These are phyloP conservation scores for Luscinia luscinia DNA, from an alignment of 2,797 vertebrate genomes.

Conservation along the genomic window DNA sequence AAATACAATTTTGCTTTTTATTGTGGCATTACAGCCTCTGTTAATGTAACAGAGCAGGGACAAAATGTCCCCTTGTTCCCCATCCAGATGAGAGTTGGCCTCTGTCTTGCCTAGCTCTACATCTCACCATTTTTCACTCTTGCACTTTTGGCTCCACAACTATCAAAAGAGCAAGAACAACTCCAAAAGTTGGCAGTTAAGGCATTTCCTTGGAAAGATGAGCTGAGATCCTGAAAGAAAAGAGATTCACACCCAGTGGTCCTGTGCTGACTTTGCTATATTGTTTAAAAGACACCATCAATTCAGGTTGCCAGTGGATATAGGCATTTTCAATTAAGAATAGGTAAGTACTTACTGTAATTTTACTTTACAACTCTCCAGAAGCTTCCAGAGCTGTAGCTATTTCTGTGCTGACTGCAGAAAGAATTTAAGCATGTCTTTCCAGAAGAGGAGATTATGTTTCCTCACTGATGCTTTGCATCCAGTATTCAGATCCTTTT, in stretches of 20 bases:
- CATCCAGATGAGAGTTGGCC: background rate
- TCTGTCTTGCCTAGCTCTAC: background rate
- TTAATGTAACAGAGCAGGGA: background rate
- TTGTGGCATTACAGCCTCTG: background rate
- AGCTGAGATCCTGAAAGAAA: background rate
- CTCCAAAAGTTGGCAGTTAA: background rate
- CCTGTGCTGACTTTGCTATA: background rate
- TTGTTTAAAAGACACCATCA: background rate
- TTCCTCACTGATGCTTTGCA: background rate
- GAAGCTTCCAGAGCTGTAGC: background rate
- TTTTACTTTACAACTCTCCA: background rate
- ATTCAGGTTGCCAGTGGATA: background rate
- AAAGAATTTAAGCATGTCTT: background rate
- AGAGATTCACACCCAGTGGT: background rate
- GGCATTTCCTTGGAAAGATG: background rate
- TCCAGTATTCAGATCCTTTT: background rate
- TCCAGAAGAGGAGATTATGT: background rate
- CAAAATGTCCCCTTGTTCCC: background rate
- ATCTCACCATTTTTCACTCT: background rate
- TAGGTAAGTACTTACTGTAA: background rate
- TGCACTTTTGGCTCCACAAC: background rate
- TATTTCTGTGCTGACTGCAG: background rate
- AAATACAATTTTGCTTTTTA: background rate
- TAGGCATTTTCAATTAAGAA: background rate
- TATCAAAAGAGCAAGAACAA: background rate